Base-by-base conservation (phyloP, 1,140 invertebrate species). In the Diachasma alloeum region DNA sequence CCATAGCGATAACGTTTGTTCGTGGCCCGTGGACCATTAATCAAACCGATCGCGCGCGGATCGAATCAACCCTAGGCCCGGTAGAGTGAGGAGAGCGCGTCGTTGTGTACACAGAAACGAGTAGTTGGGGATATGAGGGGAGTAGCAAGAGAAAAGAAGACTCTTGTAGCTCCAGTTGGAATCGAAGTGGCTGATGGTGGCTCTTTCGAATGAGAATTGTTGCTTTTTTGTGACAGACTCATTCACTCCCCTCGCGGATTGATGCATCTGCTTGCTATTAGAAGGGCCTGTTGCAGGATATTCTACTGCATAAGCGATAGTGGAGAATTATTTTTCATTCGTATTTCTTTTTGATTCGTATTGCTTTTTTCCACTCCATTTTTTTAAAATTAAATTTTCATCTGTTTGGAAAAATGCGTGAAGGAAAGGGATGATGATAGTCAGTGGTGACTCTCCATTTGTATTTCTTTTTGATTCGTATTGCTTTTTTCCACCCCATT, bases 1-100 rank as follows among this genome's bases (percentile, higher is more conserved):
- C 79, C 78, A 69, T 74, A 73, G 79, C 80, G 80, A 81, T 85
- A 83, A 83, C 80, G 80, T 78, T 59, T 9, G 53, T 59, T 59
- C 53, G n/a, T 59, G 53, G 53, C 53, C 53, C 53, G 53, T 78
- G 79, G 76, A 78, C 79, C 74, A 80, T 80, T 80, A 80, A 80
- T 80, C 79, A 80, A 78, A 78, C 72, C 74, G 76, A 78, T 80
- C 53, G 53, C 79, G 77, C 75, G 76, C 76, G 70, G 44, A 46
- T 48, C 76, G 79, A 77, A 73, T 80, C 73, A 78, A 79, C 72
- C 78, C 66, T 75, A 76, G 48, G 3, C 44, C n/a, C 10, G 31
- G 31, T 31, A 31, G 11, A 46, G 44, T 46, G 44, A 46, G 44
- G n/a, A 74, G 68, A 79, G 72, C 72, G 74, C 63, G 44, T 22